phyloP scores from a whole-genome alignment of 37 sponge, comb jelly and placozoan species.

The Ianthella basta region DNA sequence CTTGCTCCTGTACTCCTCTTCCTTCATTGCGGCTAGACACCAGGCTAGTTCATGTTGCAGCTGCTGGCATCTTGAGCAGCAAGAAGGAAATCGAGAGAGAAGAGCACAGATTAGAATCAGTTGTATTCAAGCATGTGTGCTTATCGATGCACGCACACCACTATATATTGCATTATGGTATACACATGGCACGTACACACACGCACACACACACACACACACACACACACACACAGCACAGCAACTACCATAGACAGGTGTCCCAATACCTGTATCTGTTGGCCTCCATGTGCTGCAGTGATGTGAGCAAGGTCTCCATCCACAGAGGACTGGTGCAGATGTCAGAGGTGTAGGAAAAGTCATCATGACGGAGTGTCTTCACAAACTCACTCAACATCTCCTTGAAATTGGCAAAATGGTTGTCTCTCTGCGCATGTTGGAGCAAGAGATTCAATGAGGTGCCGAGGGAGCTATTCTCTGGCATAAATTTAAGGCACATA shows the following conservation, averaged over 20 bases:
- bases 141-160: no score
- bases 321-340: slow-evolving; percentile 62
- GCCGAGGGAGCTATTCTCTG: not conserved
- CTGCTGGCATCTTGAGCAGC: slow-evolving; percentile 52
- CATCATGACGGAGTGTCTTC: slow-evolving; percentile 81
- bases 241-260: no score
- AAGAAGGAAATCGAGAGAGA: not conserved
- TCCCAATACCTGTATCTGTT: slow-evolving; percentile 54
- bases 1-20: not conserved
- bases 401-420: slow-evolving; percentile 66
- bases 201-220: no score
- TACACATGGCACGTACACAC: not conserved
- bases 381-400: slow-evolving; percentile 79
- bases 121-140: no score
- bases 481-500: not conserved
- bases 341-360: slow-evolving; percentile 70
- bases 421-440: slow-evolving; percentile 37
- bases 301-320: slow-evolving; percentile 76
- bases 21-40: slow-evolving; percentile 55
- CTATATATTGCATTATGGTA: not conserved
- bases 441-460: not conserved
- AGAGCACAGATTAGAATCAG: no score
- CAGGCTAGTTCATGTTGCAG: slow-evolving; percentile 65
- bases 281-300: slow-evolving; percentile 61
- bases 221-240: no score